phyloP scores from a whole-genome alignment of 2,888 invertebrate genomes.

The Lacanobia oleracea region DNA sequence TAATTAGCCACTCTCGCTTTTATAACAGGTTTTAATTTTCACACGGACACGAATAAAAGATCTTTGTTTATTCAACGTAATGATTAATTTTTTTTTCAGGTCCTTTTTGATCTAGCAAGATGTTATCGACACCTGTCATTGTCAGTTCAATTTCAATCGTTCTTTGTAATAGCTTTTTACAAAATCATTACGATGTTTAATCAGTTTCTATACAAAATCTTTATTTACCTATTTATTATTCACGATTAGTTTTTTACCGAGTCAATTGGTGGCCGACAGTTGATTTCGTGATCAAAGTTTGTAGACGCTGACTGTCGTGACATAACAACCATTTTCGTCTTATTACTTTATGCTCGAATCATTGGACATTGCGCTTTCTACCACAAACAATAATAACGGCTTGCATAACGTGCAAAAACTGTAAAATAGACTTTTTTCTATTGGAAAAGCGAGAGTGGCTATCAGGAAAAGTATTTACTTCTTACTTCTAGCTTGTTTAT shows the following conservation, averaged over 20 bases:
- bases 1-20: conserved; percentile 40
- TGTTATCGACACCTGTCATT: conserved; percentile 11
- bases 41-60: conserved; percentile 25
- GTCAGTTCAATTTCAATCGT: conserved; percentile 32
- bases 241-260: conserved; percentile 42
- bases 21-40: conserved; percentile 41
- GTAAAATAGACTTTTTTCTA: conserved; percentile 24
- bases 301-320: conserved; percentile 62
- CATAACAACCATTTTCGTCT: conserved; percentile 70
- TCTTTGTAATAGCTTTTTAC: conserved; percentile 12
- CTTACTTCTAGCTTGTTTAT: conserved; percentile 40
- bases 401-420: conserved; percentile 63
- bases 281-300: conserved; percentile 67
- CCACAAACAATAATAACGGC: conserved; percentile 61
- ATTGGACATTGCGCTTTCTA: conserved; percentile 72
- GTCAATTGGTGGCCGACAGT: conserved; percentile 47
- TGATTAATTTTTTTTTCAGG: conserved; percentile 9
- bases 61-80: conserved; percentile 26
- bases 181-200: conserved; percentile 34
- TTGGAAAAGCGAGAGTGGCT: conserved; percentile 54
- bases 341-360: conserved; percentile 64
- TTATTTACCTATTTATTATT: conserved; percentile 53
- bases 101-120: conserved; percentile 1
- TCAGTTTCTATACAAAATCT: conserved; percentile 43
- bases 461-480: conserved; percentile 47